Percentiles rank a stretch among this genome's conserved stretches.
Conservation (phyloP, 2,113 vertebrate species). For the Daubentonia madagascariensis region DNA sequence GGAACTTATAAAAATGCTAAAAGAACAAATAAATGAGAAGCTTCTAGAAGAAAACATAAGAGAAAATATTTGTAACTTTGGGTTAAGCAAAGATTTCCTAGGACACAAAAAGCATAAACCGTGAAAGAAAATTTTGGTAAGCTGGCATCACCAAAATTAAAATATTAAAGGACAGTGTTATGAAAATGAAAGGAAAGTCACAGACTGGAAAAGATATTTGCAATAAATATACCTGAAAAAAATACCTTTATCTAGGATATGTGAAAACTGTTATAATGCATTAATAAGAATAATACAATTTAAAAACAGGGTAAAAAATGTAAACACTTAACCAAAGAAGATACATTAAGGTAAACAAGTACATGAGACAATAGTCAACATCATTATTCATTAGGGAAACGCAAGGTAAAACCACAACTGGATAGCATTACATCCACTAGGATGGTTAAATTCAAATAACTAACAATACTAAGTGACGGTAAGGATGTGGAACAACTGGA, state of each 20-base stretch:
- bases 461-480: neutral
- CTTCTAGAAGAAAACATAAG: neutral
- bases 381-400: neutral
- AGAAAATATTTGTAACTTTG: neutral
- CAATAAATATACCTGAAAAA: neutral
- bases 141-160: neutral
- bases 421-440: neutral
- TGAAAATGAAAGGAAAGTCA: neutral
- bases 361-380: neutral
- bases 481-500: neutral
- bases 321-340: neutral
- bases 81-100: neutral
- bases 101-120: neutral
- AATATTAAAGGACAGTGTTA: neutral
- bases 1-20: neutral
- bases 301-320: neutral
- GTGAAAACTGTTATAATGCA: neutral
- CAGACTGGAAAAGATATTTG: neutral
- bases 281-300: neutral
- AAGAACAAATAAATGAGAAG: neutral
- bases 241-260: neutral
- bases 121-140: neutral
- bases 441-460: neutral
- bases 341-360: neutral
- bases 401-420: neutral